These are phyloP conservation scores for Cryptops parisi DNA, from an alignment of 2,888 invertebrate species.

Conservation along the genomic window DNA sequence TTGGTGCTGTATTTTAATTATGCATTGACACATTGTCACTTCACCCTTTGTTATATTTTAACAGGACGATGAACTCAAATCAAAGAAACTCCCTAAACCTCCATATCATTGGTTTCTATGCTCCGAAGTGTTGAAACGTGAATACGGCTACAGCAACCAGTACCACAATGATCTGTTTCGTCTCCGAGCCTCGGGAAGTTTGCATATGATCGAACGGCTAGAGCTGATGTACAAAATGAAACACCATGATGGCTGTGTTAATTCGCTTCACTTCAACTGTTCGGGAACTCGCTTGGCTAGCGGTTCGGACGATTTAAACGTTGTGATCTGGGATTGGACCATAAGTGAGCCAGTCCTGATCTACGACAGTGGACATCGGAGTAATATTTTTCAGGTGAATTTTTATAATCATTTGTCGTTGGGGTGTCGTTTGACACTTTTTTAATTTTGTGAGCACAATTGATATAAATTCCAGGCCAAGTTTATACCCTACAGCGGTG, in stretches of 20 bases:
- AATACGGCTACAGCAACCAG: slow-evolving; percentile 40
- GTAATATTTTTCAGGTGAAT: slow-evolving; percentile 67
- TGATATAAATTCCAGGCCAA: slow-evolving; percentile 41
- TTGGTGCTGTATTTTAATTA: no score
- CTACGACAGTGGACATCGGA: slow-evolving; percentile 65
- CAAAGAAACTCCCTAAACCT: slow-evolving; percentile 35
- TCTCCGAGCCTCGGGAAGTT: slow-evolving; percentile 59
- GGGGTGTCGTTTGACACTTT: background rate
- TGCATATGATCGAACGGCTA: slow-evolving; percentile 66
- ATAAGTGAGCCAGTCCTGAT: slow-evolving; percentile 46
- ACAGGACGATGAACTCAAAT: background rate
- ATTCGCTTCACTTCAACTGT: slow-evolving; percentile 77
- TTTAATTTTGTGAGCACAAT: background rate
- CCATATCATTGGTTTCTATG: slow-evolving; percentile 52
- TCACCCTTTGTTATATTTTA: background rate
- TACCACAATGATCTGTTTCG: slow-evolving; percentile 44
- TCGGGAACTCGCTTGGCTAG: slow-evolving; percentile 63
- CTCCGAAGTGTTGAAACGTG: slow-evolving; percentile 40
- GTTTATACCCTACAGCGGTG: slow-evolving; percentile 63
- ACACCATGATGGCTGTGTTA: slow-evolving; percentile 78
- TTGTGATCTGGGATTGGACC: slow-evolving; percentile 87
- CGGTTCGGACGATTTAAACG: slow-evolving; percentile 77
- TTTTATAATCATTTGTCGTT: background rate
- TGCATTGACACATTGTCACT: no score
- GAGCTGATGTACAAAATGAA: slow-evolving; percentile 59